These are phyloP conservation scores for Pelochelys cantorii DNA, from an alignment of 2,797 vertebrate species.

Conservation along the genomic window DNA sequence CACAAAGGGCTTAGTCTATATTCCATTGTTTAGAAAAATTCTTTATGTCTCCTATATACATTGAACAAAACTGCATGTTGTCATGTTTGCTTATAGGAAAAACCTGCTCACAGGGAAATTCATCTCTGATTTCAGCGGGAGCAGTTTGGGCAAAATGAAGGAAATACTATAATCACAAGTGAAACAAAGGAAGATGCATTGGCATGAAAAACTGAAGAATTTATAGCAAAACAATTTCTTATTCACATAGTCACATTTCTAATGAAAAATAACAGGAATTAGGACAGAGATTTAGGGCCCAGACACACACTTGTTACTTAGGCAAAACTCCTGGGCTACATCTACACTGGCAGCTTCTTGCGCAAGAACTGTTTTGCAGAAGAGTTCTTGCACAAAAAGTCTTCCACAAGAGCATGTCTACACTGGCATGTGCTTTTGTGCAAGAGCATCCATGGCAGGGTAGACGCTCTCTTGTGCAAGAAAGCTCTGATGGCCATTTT, in stretches of 20 bases:
- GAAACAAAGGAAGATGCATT: background rate
- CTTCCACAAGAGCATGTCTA: no score
- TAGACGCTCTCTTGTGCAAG: no score
- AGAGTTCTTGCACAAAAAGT: no score
- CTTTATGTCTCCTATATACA: fast-evolving
- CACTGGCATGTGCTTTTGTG: no score
- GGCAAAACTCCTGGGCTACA: background rate
- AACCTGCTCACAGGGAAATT: fast-evolving
- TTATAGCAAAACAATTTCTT: fast-evolving
- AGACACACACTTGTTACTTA: background rate
- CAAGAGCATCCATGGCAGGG: no score
- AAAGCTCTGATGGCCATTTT: no score
- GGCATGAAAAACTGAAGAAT: fast-evolving
- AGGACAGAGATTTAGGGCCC: background rate
- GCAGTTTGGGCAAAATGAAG: background rate
- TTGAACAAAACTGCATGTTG: background rate
- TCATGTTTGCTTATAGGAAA: background rate
- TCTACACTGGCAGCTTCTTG: no score
- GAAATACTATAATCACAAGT: background rate
- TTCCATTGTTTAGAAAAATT: fast-evolving
- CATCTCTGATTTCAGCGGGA: background rate
- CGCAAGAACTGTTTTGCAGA: no score
- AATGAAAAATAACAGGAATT: background rate
- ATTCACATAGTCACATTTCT: background rate
- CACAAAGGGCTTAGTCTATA: background rate